These are phyloP conservation scores for Onychostruthus taczanowskii DNA, from an alignment of 2,113 vertebrate species.

Conservation along the genomic window DNA sequence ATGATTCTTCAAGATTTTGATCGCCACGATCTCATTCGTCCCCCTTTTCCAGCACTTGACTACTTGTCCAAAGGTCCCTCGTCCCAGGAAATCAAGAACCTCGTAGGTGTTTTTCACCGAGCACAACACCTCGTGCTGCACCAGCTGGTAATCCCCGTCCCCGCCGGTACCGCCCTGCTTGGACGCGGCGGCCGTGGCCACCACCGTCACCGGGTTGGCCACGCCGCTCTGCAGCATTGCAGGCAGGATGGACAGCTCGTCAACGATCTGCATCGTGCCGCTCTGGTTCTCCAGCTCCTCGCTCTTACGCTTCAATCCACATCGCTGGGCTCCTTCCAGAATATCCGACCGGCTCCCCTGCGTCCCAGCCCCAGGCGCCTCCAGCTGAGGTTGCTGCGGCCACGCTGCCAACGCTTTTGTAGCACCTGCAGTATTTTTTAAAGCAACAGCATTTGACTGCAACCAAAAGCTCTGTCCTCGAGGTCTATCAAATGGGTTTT, in stretches of 20 bases:
- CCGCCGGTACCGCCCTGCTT: conserved; percentile 82
- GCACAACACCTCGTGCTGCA: conserved; percentile 95
- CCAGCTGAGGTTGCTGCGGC: conserved; percentile 61
- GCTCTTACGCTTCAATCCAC: conserved; percentile 98
- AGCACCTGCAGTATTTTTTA: conserved; percentile 82
- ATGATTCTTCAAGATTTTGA: conserved; percentile 98
- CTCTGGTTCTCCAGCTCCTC: conserved; percentile 89
- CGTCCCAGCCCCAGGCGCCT: conserved; percentile 61
- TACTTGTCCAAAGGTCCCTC: conserved; percentile 97
- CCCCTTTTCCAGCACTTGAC: conserved; percentile 99
- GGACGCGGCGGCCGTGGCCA: conserved; percentile 74
- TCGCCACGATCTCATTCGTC: conserved; percentile 92
- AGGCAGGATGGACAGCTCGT: conserved; percentile 94
- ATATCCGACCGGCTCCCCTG: conserved; percentile 79
- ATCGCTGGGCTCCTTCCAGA: conserved; percentile 89
- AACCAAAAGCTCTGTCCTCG: conserved; percentile 83
- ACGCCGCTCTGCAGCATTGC: conserved; percentile 95
- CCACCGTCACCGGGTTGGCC: conserved; percentile 85
- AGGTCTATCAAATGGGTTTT: conserved; percentile 79
- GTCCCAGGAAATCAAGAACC: conserved; percentile 96
- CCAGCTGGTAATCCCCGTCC: conserved; percentile 96
- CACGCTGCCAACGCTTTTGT: conserved; percentile 78
- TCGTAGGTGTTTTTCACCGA: conserved; percentile 97
- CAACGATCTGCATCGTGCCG: conserved; percentile 96
- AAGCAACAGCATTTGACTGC: conserved; percentile 86